Evolutionary conservation across 2,797 vertebrate genomes (phyloP), one percentile per base, ranked within the genome.

Genomic region (Tenualosa ilisha): DNA sequence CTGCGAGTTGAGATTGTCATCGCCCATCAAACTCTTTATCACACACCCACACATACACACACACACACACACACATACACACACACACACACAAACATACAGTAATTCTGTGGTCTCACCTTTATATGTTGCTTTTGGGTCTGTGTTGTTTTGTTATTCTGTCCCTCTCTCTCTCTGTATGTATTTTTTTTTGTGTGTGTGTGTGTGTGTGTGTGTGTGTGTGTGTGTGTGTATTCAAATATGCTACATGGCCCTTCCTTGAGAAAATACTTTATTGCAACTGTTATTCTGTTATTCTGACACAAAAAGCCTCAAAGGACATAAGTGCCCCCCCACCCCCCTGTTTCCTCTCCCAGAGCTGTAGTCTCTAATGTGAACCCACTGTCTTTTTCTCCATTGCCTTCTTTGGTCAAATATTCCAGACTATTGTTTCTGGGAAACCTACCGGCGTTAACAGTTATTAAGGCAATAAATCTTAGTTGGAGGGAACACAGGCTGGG

Each of bases 71-170:
- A 63, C 22, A 63, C 22, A 63, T 6, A 63, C 59, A 63, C 59
- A 63, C n/a, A n/a, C 59, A 61, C 56, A 61, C 56, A 61, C 56
- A 54, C 56, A 61, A 3, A 54, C 53, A 3, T 54, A 54, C 53
- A 54, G 53, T 54, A 13, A 59, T 22, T 22, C 20, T 61, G 22
- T 61, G 59, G 8, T 61, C 59, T 8, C 59, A 61, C 6, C 59
- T 61, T 61, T 61, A 20, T 24, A 24, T 8, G 6, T 61, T n/a
- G 5, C 46, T 46, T 46, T 46, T 20, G 54, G 53, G 53, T 84
- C 79, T 65, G 59, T 68, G 86, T 88, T 75, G 85, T 84, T 83
- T 49, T 61, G 59, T 61, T 61, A 8, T 8, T 59, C 4, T 24
- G 7, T 63, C 2, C n/a, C 17, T 59, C 17, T 59, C 17, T 59